A percentile compares a stretch with the other conserved stretches of the same genome.
These are phyloP conservation scores for Heliangelus exortis DNA, from an alignment of 2,797 vertebrate genomes.

Conservation along the genomic window DNA sequence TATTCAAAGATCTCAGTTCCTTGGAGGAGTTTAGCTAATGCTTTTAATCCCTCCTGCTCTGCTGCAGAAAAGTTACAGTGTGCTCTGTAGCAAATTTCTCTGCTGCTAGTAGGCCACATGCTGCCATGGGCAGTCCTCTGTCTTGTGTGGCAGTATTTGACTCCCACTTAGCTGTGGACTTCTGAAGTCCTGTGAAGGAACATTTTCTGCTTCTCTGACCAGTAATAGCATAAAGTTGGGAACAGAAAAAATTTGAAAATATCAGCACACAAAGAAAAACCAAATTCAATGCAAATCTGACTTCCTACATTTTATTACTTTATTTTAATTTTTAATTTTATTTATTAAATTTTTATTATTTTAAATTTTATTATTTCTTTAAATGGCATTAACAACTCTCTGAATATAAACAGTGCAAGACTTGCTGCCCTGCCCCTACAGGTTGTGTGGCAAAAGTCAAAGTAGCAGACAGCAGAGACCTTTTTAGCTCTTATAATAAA, in stretches of 20 bases:
- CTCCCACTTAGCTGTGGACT: slow-evolving; percentile 65
- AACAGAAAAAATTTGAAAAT: slow-evolving; percentile 56
- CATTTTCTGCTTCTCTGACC: slow-evolving; percentile 57
- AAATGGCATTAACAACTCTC: neutral
- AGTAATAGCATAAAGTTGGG: neutral
- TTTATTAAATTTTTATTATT: too few relatives aligned
- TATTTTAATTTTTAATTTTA: too few relatives aligned
- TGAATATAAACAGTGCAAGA: neutral
- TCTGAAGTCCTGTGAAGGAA: slow-evolving; percentile 67
- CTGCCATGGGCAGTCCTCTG: slow-evolving; percentile 46
- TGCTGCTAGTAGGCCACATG: slow-evolving; percentile 41
- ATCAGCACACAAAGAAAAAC: slow-evolving; percentile 50
- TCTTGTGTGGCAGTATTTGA: slow-evolving; percentile 65
- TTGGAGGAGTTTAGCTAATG: slow-evolving; percentile 73
- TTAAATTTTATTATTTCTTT: too few relatives aligned
- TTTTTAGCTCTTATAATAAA: neutral
- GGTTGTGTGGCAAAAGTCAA: too few relatives aligned
- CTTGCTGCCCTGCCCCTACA: neutral
- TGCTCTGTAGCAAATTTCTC: slow-evolving; percentile 65
- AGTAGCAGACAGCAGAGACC: neutral
- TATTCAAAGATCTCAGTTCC: slow-evolving; percentile 62
- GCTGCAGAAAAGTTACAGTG: slow-evolving; percentile 71
- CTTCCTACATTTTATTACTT: neutral
- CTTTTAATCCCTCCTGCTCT: slow-evolving; percentile 77
- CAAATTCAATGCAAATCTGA: neutral